Conservation (phyloP, 2,797 vertebrate species). For the Myotis vivesi region DNA sequence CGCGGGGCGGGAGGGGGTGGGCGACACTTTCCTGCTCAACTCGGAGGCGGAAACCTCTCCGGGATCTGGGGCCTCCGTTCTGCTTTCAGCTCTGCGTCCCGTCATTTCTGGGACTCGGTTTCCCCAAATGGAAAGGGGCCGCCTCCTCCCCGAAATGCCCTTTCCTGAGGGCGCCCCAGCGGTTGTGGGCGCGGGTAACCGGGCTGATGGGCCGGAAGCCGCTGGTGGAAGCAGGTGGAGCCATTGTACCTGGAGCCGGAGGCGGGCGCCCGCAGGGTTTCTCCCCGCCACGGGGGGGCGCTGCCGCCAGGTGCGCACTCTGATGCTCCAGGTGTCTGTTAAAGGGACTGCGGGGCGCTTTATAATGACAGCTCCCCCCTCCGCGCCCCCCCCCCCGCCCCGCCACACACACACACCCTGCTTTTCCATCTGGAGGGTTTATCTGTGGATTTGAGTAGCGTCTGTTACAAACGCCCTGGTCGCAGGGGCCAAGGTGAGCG, state of each 20-base stretch:
- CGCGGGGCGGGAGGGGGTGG: fast-evolving
- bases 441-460: background rate
- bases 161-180: background rate
- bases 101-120: background rate
- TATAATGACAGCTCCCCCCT: background rate
- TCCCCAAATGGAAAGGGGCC: background rate
- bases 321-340: background rate
- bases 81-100: too few species aligned
- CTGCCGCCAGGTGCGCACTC: background rate
- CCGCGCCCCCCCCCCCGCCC: too few species aligned
- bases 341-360: background rate
- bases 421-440: background rate
- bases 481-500: background rate
- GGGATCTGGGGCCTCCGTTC: background rate
- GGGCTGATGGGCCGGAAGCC: too few species aligned
- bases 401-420: too few species aligned
- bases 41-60: background rate
- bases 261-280: fast-evolving
- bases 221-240: background rate
- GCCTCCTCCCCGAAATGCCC: too few species aligned
- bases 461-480: background rate
- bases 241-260: background rate
- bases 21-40: background rate
- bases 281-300: background rate
- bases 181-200: too few species aligned